Evolutionary conservation across 1,140 invertebrate species (phyloP).

Genomic region (Papilio glaucus): DNA sequence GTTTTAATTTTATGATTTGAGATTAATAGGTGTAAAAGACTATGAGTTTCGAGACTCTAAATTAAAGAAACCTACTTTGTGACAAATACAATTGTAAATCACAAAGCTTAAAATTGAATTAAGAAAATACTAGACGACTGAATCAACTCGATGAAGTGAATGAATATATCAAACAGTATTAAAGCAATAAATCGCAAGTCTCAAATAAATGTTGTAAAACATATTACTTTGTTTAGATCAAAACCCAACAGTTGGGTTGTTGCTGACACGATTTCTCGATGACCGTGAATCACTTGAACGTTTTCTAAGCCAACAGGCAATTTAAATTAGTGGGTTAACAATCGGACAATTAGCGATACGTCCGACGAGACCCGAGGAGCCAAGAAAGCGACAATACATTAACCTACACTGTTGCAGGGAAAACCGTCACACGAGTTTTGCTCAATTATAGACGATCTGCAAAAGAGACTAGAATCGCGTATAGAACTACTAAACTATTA

Average conservation of each 20-base stretch:
- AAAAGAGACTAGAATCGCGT: conserved; percentile 48
- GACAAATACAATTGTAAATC: too few relatives aligned
- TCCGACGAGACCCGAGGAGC: conserved; percentile 52
- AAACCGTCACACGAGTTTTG: conserved; percentile 78
- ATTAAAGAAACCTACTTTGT: too few relatives aligned
- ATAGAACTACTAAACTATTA: conserved; percentile 8
- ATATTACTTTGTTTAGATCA: conserved; percentile 31
- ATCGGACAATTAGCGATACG: conserved; percentile 78
- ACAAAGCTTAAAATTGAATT: too few relatives aligned
- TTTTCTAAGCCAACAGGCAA: conserved; percentile 64
- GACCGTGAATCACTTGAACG: conserved; percentile 49
- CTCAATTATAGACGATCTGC: conserved; percentile 70
- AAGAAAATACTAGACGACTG: too few relatives aligned
- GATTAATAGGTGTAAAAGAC: too few relatives aligned
- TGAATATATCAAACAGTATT: too few relatives aligned
- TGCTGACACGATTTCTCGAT: conserved; percentile 43
- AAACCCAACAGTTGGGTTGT: conserved; percentile 53
- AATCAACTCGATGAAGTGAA: too few relatives aligned
- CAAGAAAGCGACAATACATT: conserved; percentile 81
- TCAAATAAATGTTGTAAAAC: not conserved
- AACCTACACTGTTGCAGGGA: conserved; percentile 78
- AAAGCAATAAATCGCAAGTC: not conserved
- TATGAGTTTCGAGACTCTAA: too few relatives aligned
- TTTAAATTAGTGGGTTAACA: conserved; percentile 81
- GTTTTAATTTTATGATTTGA: too few relatives aligned